Conservation (phyloP, 2,888 invertebrate genomes). For the Drosophila robusta region DNA sequence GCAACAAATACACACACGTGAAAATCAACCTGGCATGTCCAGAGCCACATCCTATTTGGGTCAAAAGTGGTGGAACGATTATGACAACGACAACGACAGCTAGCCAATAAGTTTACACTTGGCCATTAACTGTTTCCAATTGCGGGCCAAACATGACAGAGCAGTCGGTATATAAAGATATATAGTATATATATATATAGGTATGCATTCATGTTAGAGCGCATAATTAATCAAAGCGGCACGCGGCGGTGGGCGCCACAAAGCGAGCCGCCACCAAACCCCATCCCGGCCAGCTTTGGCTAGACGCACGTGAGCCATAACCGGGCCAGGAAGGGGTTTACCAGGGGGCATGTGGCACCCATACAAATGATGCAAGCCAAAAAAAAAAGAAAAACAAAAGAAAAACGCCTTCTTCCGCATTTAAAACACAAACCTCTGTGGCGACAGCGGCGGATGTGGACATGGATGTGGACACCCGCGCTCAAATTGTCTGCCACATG, state of each 20-base stretch:
- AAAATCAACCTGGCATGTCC: conserved; percentile 51
- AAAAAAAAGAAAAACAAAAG: background rate
- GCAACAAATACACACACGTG: conserved; percentile 26
- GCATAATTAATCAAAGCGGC: conserved; percentile 76
- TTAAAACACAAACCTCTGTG: conserved; percentile 43
- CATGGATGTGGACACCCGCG: conserved; percentile 57
- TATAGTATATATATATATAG: background rate
- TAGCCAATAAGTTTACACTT: conserved; percentile 44
- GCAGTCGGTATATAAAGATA: background rate
- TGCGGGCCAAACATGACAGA: conserved; percentile 2
- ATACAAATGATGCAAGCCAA: conserved; percentile 62
- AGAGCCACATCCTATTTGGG: conserved; percentile 44
- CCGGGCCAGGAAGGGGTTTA: conserved; percentile 3
- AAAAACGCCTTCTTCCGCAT: conserved; percentile 75
- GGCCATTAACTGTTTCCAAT: conserved; percentile 29
- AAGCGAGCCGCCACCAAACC: conserved; percentile 62
- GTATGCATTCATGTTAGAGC: conserved; percentile 8
- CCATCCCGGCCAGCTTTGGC: conserved; percentile 57
- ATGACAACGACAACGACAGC: conserved; percentile 30
- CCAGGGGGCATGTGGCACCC: background rate
- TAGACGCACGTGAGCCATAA: background rate
- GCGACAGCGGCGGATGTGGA: conserved; percentile 68
- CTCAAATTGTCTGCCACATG: conserved; percentile 49
- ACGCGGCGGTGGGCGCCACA: conserved; percentile 78
- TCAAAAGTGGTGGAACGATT: conserved; percentile 37